Conservation (phyloP, 2,888 invertebrate genomes). For the Scaptomyza reducta region DNA sequence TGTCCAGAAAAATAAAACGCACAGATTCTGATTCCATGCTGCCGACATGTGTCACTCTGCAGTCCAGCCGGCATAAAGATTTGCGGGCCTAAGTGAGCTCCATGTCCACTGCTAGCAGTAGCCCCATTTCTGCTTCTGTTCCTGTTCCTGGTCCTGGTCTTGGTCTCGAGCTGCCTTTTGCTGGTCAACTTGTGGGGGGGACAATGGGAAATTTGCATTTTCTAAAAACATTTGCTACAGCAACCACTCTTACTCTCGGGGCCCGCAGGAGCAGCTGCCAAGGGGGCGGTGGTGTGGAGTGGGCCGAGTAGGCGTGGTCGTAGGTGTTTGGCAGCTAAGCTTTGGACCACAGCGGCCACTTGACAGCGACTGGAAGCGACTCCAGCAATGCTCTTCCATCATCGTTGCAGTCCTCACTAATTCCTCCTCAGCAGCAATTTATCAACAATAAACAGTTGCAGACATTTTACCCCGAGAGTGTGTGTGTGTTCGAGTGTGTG, state of each 20-base stretch:
- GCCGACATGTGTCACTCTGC: constrained; percentile 83
- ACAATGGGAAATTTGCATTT: constrained; percentile 80
- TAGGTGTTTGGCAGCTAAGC: constrained; percentile 65
- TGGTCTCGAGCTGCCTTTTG: constrained; percentile 12
- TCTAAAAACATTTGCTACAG: constrained; percentile 70
- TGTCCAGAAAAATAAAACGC: constrained; percentile 68
- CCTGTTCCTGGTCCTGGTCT: no score
- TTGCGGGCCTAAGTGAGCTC: constrained; percentile 66
- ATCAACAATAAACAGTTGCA: constrained; percentile 82
- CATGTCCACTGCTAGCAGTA: constrained; percentile 2
- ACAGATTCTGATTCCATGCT: constrained; percentile 80
- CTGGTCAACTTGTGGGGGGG: constrained; percentile 31
- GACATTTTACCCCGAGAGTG: constrained; percentile 66
- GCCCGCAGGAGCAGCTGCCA: constrained; percentile 57
- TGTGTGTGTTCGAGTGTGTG: constrained; percentile 5
- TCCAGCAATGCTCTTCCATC: constrained; percentile 62
- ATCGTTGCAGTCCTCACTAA: constrained; percentile 76
- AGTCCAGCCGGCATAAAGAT: constrained; percentile 79
- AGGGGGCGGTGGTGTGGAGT: background rate
- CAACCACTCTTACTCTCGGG: constrained; percentile 3
- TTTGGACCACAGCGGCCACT: constrained; percentile 52
- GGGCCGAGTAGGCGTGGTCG: constrained; percentile 48
- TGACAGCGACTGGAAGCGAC: constrained; percentile 51
- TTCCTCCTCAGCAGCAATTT: constrained; percentile 81
- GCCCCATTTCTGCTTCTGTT: constrained; percentile 1